A percentile compares a stretch with the other conserved stretches of the same genome.
Evolutionary conservation across 1,140 invertebrate species (phyloP).

Genomic region (Frieseomelitta varia): DNA sequence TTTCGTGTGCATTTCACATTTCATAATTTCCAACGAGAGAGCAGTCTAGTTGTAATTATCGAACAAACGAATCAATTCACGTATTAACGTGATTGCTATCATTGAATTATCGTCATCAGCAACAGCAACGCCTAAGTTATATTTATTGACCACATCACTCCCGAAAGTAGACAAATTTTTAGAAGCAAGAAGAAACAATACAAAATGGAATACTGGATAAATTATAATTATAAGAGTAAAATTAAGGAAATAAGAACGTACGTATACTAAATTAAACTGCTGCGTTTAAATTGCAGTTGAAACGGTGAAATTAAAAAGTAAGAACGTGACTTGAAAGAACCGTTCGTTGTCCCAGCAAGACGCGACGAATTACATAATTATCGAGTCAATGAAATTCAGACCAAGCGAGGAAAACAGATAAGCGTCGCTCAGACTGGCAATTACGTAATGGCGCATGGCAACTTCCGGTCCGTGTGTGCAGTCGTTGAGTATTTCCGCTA

Average conservation of each 20-base stretch:
- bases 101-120: too few species aligned
- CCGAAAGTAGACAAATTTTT: too few species aligned
- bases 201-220: too few species aligned
- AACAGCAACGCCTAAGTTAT: too few species aligned
- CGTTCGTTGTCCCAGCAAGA: background rate
- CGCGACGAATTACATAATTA: constrained; percentile 5
- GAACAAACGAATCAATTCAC: too few species aligned
- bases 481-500: background rate
- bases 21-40: too few species aligned
- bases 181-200: too few species aligned
- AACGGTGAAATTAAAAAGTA: background rate
- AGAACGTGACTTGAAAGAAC: background rate
- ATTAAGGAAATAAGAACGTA: background rate
- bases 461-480: background rate
- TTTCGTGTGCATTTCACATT: too few species aligned
- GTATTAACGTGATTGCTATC: too few species aligned
- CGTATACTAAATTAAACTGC: too few species aligned
- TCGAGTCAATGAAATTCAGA: constrained; percentile 21
- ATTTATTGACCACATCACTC: too few species aligned
- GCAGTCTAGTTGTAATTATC: too few species aligned
- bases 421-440: background rate
- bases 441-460: background rate
- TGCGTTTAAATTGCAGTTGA: background rate
- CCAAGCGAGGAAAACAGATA: background rate
- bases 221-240: background rate